Conservation (phyloP, 2,888 invertebrate species). For the Penaeus monodon region DNA sequence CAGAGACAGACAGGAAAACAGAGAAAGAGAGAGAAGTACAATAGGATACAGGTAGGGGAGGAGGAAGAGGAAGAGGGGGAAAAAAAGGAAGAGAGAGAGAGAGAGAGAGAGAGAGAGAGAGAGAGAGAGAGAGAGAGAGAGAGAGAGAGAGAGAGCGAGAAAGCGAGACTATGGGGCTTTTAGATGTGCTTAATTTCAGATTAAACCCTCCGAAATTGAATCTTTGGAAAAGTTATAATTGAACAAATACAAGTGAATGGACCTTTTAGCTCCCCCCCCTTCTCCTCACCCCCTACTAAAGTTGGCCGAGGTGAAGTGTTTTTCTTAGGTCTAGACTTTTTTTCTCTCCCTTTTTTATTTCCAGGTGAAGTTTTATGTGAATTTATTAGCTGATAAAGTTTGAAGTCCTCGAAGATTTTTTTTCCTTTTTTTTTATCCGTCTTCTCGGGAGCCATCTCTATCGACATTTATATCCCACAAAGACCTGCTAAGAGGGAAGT, state of each 20-base stretch:
- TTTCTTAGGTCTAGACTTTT: conserved; percentile 24
- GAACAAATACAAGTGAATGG: conserved; percentile 46
- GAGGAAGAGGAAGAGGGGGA: background rate
- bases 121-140: conserved; percentile 13
- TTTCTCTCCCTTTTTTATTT: conserved; percentile 10
- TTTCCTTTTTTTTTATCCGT: background rate
- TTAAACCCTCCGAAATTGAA: conserved; percentile 21
- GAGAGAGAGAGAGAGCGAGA: background rate
- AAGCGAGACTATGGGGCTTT: conserved; percentile 1
- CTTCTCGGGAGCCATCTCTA: background rate
- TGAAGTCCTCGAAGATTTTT: conserved; percentile 11
- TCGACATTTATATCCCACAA: background rate
- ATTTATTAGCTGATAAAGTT: conserved; percentile 39
- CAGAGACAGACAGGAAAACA: background rate
- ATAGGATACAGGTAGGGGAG: background rate
- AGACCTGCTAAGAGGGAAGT: background rate
- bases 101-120: background rate
- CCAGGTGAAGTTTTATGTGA: conserved; percentile 30
- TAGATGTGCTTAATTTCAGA: conserved; percentile 38
- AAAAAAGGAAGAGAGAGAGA: background rate
- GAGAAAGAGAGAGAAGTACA: background rate
- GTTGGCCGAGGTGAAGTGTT: conserved; percentile 28
- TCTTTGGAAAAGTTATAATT: conserved; percentile 48
- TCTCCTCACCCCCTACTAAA: background rate
- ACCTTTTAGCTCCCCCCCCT: conserved; percentile 12